These are phyloP conservation scores for Taeniopygia guttata DNA, from an alignment of 2,797 vertebrate species.

Conservation along the genomic window DNA sequence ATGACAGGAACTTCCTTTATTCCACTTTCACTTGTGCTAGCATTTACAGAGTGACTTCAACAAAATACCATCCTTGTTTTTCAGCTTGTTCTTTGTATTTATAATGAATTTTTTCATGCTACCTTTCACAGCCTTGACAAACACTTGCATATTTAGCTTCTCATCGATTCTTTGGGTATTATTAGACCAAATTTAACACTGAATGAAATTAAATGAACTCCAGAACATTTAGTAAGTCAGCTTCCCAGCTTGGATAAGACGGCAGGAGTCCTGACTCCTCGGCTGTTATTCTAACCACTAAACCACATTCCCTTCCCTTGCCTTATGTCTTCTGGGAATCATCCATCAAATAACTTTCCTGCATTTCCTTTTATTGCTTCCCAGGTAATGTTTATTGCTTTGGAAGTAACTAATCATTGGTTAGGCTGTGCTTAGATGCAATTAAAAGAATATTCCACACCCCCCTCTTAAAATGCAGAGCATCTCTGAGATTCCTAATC, in stretches of 20 bases:
- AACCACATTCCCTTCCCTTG: conserved; percentile 38
- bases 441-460: conserved; percentile 63
- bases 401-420: conserved; percentile 64
- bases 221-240: neutral
- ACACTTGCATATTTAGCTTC: neutral
- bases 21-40: neutral
- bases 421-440: conserved; percentile 48
- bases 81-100: neutral
- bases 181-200: conserved; percentile 17
- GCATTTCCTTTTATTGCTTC: conserved; percentile 68
- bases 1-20: neutral
- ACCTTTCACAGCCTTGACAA: conserved; percentile 7
- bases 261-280: conserved; percentile 2
- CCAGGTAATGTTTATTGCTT: conserved; percentile 72
- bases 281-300: conserved; percentile 39
- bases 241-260: conserved; percentile 4
- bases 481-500: conserved; percentile 62
- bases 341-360: conserved; percentile 59
- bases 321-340: conserved; percentile 46
- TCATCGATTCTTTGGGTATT: neutral
- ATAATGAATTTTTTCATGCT: neutral
- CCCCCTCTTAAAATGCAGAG: conserved; percentile 59
- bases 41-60: neutral
- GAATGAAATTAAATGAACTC: neutral
- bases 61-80: neutral